Evolutionary conservation across 2,888 invertebrate genomes (phyloP), one percentile per base, ranked within the genome.

Genomic region (Protodeltote pygarga): DNA sequence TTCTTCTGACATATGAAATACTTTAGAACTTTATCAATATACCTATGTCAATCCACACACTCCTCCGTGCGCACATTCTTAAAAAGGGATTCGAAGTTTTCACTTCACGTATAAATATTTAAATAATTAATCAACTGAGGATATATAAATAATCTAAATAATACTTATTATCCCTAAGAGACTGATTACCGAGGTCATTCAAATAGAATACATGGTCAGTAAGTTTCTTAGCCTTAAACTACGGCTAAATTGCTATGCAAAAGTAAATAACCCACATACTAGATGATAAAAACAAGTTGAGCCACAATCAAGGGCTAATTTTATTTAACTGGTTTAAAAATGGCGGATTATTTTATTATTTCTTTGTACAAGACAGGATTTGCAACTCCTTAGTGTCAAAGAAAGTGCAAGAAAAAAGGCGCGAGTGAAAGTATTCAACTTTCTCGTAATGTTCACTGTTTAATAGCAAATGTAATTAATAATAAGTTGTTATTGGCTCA

Each of bases 341-440:
- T 16, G 1, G 3, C 2, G 3, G 4, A 13, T 35, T 45, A 39
- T 23, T 27, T 29, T 27, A 20, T 24, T 25, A 1, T 31, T 14
- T 45, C n/a, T 21, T 33, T 25, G 28, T 39, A 11, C 6, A 31
- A 6, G 2, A 6, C 28, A 64, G 65, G 60, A 64, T 19, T 46
- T 4, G 25, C 9, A 21, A 20, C 31, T 48, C 48, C 48, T 57
- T 49, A 45, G 19, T 31, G 17, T 32, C 44, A 51, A 61, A 46
- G 73, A 72, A 71, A 72, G 66, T 65, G 44, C 31, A 45, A 61
- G 50, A 58, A 62, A 55, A 57, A 54, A 34, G 48, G 42, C 32
- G 39, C 39, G 10, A 66, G 76, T 63, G 76, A 76, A 76, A 77
- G 76, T 70, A 33, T 48, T 37, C 21, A 4, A 58, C 73, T 73